Conservation (phyloP, 2,113 vertebrate genomes). For the Pionites leucogaster region DNA sequence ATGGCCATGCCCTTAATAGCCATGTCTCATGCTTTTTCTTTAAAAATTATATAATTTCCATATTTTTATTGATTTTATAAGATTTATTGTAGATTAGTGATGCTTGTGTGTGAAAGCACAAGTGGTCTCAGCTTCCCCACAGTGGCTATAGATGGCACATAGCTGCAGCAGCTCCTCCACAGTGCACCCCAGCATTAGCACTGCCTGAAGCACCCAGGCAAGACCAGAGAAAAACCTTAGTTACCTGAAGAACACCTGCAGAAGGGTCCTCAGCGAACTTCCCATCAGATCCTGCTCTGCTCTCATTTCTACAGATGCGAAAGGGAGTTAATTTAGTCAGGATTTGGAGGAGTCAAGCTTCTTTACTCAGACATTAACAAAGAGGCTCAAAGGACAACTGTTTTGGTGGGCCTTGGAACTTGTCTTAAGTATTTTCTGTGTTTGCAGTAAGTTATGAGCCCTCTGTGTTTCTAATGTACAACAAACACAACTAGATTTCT, state of each 20-base stretch:
- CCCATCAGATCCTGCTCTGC: neutral
- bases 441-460: neutral
- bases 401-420: neutral
- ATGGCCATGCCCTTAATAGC: conserved; percentile 75
- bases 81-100: conserved; percentile 74
- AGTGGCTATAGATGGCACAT: neutral
- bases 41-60: conserved; percentile 78
- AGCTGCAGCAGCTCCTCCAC: neutral
- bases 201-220: neutral
- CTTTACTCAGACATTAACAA: neutral
- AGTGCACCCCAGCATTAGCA: neutral
- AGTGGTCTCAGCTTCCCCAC: conserved; percentile 55
- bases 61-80: conserved; percentile 79
- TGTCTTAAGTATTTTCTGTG: neutral
- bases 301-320: neutral
- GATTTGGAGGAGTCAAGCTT: neutral
- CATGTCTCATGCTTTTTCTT: conserved; percentile 65
- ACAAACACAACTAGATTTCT: neutral
- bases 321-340: neutral
- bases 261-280: neutral
- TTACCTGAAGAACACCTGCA: neutral
- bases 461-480: neutral
- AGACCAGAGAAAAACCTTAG: neutral
- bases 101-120: conserved; percentile 51
- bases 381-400: neutral